A percentile compares a stretch with the other conserved stretches of the same genome.
These are phyloP conservation scores for Aeoliscus strigatus DNA, from an alignment of 2,797 vertebrate species.

Conservation along the genomic window DNA sequence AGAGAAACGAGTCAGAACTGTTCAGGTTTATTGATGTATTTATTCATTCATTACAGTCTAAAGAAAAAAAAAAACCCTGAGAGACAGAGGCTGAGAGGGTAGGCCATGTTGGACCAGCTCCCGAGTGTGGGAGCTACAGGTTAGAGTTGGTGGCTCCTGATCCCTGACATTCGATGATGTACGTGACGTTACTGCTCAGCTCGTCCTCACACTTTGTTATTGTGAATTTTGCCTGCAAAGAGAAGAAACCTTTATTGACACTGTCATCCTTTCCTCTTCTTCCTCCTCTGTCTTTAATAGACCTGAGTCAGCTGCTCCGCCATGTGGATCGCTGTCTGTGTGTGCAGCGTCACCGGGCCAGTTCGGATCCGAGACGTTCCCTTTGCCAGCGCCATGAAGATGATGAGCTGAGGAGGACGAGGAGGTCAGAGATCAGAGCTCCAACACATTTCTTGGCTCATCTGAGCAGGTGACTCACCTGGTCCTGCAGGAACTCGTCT, in stretches of 20 bases:
- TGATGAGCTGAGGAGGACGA: slow-evolving; percentile 79
- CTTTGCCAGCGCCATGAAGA: slow-evolving; percentile 95
- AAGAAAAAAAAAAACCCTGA: slow-evolving; percentile 75
- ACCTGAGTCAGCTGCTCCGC: slow-evolving; percentile 90
- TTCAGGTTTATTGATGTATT: slow-evolving; percentile 17
- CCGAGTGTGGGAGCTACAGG: slow-evolving; percentile 56
- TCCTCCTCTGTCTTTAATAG: slow-evolving; percentile 12
- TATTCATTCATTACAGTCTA: slow-evolving; percentile 57
- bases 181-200: slow-evolving; percentile 72
- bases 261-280: too few relatives aligned
- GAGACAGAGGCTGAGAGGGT: slow-evolving; percentile 63
- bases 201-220: slow-evolving; percentile 85
- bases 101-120: slow-evolving; percentile 35
- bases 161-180: slow-evolving; percentile 92
- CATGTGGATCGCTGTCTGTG: slow-evolving; percentile 91
- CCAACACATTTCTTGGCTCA: too few relatives aligned
- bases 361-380: slow-evolving; percentile 87
- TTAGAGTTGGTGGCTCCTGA: slow-evolving; percentile 79
- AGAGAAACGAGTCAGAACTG: too few relatives aligned
- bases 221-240: slow-evolving; percentile 88
- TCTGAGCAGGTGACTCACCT: slow-evolving; percentile 70
- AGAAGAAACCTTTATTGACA: not conserved
- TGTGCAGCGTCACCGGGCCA: slow-evolving; percentile 90
- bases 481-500: slow-evolving; percentile 95
- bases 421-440: not conserved